Conservation (phyloP, 2,113 vertebrate species). For the Gobiocypris rarus region DNA sequence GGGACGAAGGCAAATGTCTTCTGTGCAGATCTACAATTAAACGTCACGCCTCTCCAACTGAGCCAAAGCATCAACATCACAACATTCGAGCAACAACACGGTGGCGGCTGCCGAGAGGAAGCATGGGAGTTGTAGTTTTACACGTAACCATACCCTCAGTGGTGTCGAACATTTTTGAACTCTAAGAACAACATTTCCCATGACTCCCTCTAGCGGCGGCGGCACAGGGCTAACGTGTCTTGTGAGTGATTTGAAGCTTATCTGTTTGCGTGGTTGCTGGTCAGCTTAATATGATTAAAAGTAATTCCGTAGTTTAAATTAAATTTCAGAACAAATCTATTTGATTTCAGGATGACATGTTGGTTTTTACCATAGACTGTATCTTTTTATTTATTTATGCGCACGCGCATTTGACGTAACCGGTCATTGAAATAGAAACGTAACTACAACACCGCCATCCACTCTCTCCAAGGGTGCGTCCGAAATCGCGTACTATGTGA, state of each 20-base stretch:
- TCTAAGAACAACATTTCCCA: constrained; percentile 40
- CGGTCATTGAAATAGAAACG: constrained; percentile 18
- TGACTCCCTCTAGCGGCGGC: neutral
- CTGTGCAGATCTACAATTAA: neutral
- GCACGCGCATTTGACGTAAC: neutral
- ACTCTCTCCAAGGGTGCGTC: too few species aligned
- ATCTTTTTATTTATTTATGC: neutral
- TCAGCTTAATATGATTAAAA: neutral
- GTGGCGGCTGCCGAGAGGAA: neutral
- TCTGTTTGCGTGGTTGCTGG: neutral
- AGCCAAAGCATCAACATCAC: constrained; percentile 40
- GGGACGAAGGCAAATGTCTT: neutral
- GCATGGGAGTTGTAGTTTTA: constrained; percentile 42
- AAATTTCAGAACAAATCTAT: neutral
- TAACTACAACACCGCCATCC: neutral
- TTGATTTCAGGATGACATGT: neutral
- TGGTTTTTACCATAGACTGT: neutral
- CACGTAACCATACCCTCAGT: too few species aligned
- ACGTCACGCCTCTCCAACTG: neutral
- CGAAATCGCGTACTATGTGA: too few species aligned
- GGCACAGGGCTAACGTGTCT: neutral
- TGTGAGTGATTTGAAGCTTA: neutral
- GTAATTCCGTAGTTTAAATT: neutral
- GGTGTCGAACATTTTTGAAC: too few species aligned
- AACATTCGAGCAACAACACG: neutral